Percentiles rank a stretch among this genome's conserved stretches.
These are phyloP conservation scores for Cantharis lateralis DNA, from an alignment of 2,888 invertebrate genomes.

Conservation along the genomic window DNA sequence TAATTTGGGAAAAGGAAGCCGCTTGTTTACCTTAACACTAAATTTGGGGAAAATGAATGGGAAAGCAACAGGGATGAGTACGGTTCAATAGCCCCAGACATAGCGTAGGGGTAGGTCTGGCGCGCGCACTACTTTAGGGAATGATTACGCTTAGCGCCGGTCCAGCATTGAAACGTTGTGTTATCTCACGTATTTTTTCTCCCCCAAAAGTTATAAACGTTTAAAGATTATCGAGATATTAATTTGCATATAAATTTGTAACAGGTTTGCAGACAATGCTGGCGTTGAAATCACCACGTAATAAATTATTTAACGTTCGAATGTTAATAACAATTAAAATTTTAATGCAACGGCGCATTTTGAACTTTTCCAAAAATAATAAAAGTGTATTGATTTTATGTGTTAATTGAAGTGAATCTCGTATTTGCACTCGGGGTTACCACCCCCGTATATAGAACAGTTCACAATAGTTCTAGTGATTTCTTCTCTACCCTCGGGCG, in stretches of 20 bases:
- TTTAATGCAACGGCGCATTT: background rate
- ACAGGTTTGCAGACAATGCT: constrained; percentile 34
- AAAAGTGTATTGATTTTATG: constrained; percentile 14
- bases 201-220: constrained; percentile 7
- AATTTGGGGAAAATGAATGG: constrained; percentile 27
- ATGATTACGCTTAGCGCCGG: constrained; percentile 36
- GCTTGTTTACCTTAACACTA: background rate
- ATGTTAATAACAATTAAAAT: background rate
- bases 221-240: constrained; percentile 10
- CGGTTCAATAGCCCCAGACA: constrained; percentile 41
- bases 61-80: constrained; percentile 31
- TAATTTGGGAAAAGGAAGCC: background rate
- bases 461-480: constrained; percentile 47
- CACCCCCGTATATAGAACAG: constrained; percentile 36
- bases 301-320: background rate
- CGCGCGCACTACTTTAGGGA: constrained; percentile 41
- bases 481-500: constrained; percentile 55
- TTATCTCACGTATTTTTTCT: constrained; percentile 24
- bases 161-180: constrained; percentile 44
- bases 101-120: constrained; percentile 46
- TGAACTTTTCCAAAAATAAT: background rate
- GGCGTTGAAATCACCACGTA: constrained; percentile 35
- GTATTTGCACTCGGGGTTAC: constrained; percentile 57
- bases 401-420: constrained; percentile 39
- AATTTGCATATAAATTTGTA: constrained; percentile 16